These are phyloP conservation scores for Podarcis cretensis DNA, from an alignment of 2,113 vertebrate genomes.

Conservation along the genomic window DNA sequence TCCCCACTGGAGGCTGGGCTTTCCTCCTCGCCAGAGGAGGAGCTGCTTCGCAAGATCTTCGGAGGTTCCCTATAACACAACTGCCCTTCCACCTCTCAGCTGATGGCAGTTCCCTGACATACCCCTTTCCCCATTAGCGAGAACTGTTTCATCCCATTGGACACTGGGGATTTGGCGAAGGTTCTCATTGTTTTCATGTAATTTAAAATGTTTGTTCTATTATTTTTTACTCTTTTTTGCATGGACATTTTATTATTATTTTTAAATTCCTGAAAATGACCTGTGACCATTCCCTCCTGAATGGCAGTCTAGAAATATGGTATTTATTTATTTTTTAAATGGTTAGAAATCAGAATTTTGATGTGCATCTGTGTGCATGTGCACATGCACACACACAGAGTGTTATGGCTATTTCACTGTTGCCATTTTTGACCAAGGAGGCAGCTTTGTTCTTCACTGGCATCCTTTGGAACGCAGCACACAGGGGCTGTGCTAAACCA, in stretches of 20 bases:
- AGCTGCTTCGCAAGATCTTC: too few relatives aligned
- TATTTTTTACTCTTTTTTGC: neutral
- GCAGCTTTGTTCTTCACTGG: accelerated
- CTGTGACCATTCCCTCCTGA: neutral
- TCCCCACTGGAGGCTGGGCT: too few relatives aligned
- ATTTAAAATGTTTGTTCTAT: neutral
- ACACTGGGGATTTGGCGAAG: neutral
- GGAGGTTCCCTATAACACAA: too few relatives aligned
- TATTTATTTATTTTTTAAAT: neutral
- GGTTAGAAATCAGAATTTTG: neutral
- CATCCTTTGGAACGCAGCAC: constrained; percentile 17
- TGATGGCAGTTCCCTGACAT: too few relatives aligned
- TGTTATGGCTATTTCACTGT: neutral
- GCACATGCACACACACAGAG: too few relatives aligned
- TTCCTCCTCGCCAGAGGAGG: too few relatives aligned
- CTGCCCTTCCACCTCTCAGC: too few relatives aligned
- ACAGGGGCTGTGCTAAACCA: constrained; percentile 17
- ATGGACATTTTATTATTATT: neutral
- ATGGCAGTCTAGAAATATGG: neutral
- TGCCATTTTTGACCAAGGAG: neutral
- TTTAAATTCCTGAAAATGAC: neutral
- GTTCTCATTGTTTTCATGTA: neutral
- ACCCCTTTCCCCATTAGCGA: neutral
- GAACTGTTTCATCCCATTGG: neutral
- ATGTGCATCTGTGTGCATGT: too few relatives aligned